Evolutionary conservation across 1,140 invertebrate species (phyloP).

Genomic region (Lucilia sericata): DNA sequence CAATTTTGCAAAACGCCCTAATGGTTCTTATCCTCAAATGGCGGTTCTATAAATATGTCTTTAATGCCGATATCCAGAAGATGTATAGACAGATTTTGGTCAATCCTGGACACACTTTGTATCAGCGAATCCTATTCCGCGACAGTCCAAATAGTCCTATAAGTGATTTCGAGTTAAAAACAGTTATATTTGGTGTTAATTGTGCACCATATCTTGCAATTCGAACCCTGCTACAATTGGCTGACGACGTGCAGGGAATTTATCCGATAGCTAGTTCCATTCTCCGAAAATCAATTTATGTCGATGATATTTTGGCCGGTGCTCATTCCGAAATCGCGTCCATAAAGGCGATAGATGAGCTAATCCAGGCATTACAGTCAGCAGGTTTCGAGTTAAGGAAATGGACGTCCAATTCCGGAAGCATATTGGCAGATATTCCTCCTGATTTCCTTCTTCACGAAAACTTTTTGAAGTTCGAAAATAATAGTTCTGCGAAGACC

Average conservation of each 20-base stretch:
- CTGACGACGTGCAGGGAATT: not conserved
- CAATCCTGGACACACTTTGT: not conserved
- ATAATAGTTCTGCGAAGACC: conserved; percentile 46
- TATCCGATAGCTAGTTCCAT: not conserved
- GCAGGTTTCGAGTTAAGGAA: conserved; percentile 26
- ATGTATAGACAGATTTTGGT: conserved; percentile 39
- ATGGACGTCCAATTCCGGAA: conserved; percentile 36
- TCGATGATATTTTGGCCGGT: conserved; percentile 39
- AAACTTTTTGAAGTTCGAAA: conserved; percentile 46
- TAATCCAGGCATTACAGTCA: not conserved
- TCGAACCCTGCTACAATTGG: not conserved
- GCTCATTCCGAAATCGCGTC: not conserved
- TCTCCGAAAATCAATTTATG: conserved; percentile 14
- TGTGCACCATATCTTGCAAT: not conserved
- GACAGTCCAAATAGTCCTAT: no score
- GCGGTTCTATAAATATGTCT: not conserved
- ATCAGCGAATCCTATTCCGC: conserved; percentile 26
- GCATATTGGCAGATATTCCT: not conserved
- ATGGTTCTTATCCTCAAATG: not conserved
- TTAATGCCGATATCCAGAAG: conserved; percentile 21
- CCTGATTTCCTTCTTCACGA: not conserved
- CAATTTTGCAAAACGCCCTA: not conserved
- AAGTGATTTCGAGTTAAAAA: no score
- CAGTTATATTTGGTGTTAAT: no score
- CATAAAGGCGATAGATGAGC: not conserved